phyloP scores from a whole-genome alignment of 2,888 invertebrate species.

The Dryococelus australis region DNA sequence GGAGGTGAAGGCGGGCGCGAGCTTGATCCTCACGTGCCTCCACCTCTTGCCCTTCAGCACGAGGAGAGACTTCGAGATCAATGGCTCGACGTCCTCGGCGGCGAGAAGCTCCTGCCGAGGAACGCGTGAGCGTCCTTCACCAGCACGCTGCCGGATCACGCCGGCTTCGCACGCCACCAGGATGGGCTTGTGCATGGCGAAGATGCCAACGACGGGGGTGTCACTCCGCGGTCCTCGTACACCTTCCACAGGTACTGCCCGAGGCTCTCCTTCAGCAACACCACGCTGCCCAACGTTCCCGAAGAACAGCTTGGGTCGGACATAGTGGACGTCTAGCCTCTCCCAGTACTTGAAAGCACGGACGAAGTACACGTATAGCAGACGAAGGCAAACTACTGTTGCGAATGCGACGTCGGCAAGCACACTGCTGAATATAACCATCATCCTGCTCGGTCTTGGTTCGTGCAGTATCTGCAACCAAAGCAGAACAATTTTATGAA shows the following conservation, averaged over 20 bases:
- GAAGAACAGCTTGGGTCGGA: constrained; percentile 63
- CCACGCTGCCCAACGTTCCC: constrained; percentile 67
- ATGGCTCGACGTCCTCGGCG: constrained; percentile 26
- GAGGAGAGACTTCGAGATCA: too few relatives aligned
- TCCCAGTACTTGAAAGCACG: constrained; percentile 64
- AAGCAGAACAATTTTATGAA: too few relatives aligned
- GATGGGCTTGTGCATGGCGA: constrained; percentile 54
- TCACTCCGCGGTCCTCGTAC: constrained; percentile 59
- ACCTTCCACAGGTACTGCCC: constrained; percentile 68
- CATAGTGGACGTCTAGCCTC: constrained; percentile 63
- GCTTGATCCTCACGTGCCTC: constrained; percentile 55
- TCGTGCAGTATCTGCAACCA: too few relatives aligned
- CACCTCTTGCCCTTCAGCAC: too few relatives aligned
- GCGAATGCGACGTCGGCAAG: too few relatives aligned
- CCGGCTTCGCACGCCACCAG: constrained; percentile 53
- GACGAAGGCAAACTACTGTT: too few relatives aligned
- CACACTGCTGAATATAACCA: too few relatives aligned
- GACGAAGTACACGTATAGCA: constrained; percentile 23
- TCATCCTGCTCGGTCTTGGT: too few relatives aligned
- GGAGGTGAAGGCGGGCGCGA: constrained; percentile 58
- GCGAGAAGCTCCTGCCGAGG: constrained; percentile 32
- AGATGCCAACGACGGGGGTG: constrained; percentile 55
- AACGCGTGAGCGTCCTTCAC: constrained; percentile 37
- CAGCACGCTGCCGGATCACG: constrained; percentile 26
- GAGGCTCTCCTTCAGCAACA: constrained; percentile 65